Conservation (phyloP, 2,113 vertebrate species). For the Euleptes europaea region DNA sequence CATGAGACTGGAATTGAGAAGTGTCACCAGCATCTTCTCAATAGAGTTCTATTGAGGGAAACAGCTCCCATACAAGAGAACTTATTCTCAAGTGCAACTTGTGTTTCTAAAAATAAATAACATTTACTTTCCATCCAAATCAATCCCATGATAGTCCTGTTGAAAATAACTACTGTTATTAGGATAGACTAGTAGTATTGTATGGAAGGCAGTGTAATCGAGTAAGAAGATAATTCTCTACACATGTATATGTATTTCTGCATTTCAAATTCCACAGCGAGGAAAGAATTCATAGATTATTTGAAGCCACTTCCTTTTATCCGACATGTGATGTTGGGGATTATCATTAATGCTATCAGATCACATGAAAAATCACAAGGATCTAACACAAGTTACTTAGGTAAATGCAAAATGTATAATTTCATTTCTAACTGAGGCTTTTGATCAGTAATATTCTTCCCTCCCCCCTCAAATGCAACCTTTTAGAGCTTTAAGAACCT, state of each 20-base stretch:
- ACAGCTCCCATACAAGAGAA: background rate
- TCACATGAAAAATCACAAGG: slow-evolving; percentile 60
- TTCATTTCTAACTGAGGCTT: background rate
- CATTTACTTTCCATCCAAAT: background rate
- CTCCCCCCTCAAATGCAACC: slow-evolving; percentile 21
- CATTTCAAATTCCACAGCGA: background rate
- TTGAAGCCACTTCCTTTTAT: slow-evolving; percentile 35
- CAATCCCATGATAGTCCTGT: background rate
- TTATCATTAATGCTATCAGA: slow-evolving; percentile 49
- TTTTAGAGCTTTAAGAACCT: slow-evolving; percentile 16
- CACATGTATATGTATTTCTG: slow-evolving; percentile 29
- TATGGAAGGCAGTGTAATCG: background rate
- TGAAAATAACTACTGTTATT: slow-evolving; percentile 8
- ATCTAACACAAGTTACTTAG: slow-evolving; percentile 49
- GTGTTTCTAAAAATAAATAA: background rate
- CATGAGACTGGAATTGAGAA: background rate
- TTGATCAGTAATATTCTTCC: background rate
- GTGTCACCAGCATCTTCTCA: background rate
- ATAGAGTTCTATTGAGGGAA: background rate
- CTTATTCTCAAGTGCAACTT: background rate
- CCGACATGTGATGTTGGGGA: slow-evolving; percentile 37
- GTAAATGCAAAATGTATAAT: slow-evolving; percentile 30
- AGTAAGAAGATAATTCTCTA: background rate
- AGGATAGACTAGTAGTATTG: background rate
- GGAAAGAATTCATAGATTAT: slow-evolving; percentile 27